Evolutionary conservation across 2,797 vertebrate species (phyloP), one percentile per base, ranked within the genome.

Genomic region (Florisuga fusca): DNA sequence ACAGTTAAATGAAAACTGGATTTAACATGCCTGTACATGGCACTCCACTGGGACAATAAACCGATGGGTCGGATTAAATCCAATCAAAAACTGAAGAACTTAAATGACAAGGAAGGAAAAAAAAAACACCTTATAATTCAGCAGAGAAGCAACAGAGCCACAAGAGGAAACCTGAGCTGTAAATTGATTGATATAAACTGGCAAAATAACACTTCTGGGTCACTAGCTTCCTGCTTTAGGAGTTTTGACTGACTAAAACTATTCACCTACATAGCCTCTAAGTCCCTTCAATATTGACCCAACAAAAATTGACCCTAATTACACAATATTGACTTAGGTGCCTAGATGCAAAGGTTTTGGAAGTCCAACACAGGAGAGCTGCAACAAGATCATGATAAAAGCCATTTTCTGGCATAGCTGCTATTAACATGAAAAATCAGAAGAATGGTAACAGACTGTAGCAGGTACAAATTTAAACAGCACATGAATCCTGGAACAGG

Each of bases 231-330:
- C 36, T n/a, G 54, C 69, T 81, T n/a, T 14, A 53, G 31, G 33
- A 72, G 57, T 29, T 61, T 25, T 29, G 15, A 71, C 50, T 34
- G 45, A 9, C 51, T 72, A 22, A 10, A 62, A 31, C 64, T 8
- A 1, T 12, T 77, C 21, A n/a, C 0, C 0, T 15, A 1, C 41
- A 5, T 2, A 16, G 59, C 58, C 21, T 3, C n/a, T 2, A 0
- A 41, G 53, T 3, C 26, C 23, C 78, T 73, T 51, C 2, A 0
- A 2, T 5, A 62, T n/a, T n/a, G n/a, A n/a, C n/a, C n/a, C n/a
- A n/a, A n/a, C n/a, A n/a, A n/a, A n/a, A n/a, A n/a, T n/a, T n/a
- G n/a, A n/a, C n/a, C n/a, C 50, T 43, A 73, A 59, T 26, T 12
- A 29, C 1, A 6, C 16, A 23, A 16, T 1, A 0, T 3, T n/a